phyloP scores from a whole-genome alignment of 2,797 vertebrate species.

The Manis javanica region DNA sequence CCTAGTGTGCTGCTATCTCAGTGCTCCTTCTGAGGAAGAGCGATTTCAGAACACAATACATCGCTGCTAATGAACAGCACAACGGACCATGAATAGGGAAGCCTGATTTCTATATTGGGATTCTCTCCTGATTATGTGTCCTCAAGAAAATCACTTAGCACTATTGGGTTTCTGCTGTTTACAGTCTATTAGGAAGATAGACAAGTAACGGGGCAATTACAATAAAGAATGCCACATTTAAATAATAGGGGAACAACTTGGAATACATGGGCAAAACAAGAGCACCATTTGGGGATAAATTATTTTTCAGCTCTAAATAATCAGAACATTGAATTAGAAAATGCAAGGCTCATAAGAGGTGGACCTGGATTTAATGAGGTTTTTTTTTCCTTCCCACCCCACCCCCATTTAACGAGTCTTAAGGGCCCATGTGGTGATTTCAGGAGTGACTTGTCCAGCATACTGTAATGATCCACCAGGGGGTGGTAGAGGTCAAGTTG shows the following conservation, averaged over 20 bases:
- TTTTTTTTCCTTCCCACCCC: too few relatives aligned
- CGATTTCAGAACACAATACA: constrained; percentile 2
- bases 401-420: constrained; percentile 56
- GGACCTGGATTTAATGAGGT: constrained; percentile 50
- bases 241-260: constrained; percentile 21
- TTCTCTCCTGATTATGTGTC: constrained; percentile 61
- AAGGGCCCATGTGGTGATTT: constrained; percentile 2
- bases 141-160: constrained; percentile 68
- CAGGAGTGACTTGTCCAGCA: constrained; percentile 53
- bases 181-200: constrained; percentile 58
- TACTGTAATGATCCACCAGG: constrained; percentile 69
- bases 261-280: background rate
- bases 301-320: constrained; percentile 57
- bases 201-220: constrained; percentile 58
- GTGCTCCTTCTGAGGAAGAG: constrained; percentile 30
- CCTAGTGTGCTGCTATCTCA: background rate
- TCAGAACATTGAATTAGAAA: constrained; percentile 51
- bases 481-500: constrained; percentile 74
- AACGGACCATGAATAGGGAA: background rate
- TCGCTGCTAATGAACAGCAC: constrained; percentile 7
- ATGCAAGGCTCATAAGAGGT: background rate
- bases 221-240: constrained; percentile 54
- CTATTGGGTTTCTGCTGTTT: constrained; percentile 60
- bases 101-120: constrained; percentile 31
- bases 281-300: constrained; percentile 34